phyloP scores from a whole-genome alignment of 2,113 vertebrate genomes.

The Odobenus rosmarus region DNA sequence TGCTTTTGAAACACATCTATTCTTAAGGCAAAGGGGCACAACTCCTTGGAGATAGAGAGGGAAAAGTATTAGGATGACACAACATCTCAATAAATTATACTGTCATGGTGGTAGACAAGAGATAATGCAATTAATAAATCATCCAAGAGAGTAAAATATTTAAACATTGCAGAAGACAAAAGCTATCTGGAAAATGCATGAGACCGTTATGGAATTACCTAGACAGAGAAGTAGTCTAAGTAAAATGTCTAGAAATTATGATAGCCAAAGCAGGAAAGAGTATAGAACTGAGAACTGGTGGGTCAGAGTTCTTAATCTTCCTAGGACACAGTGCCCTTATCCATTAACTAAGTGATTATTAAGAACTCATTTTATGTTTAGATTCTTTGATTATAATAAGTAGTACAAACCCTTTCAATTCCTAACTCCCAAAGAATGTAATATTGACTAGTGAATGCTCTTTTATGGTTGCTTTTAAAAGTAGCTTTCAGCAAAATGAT shows the following conservation, averaged over 20 bases:
- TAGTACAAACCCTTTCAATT: background rate
- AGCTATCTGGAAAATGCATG: background rate
- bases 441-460: background rate
- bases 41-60: background rate
- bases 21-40: background rate
- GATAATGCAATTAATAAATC: background rate
- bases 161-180: background rate
- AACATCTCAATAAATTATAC: background rate
- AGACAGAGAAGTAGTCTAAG: background rate
- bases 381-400: background rate
- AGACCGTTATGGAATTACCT: background rate
- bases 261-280: background rate
- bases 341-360: background rate
- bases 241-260: background rate
- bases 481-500: background rate
- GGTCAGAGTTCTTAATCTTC: background rate
- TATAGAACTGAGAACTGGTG: fast-evolving
- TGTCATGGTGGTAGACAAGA: background rate
- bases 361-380: background rate
- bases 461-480: slow-evolving; percentile 34
- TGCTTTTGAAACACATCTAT: background rate
- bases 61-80: background rate
- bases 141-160: background rate
- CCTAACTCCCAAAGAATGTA: background rate
- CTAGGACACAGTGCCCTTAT: background rate